Evolutionary conservation across 2,888 invertebrate genomes (phyloP).

Genomic region (Nysson spinosus): DNA sequence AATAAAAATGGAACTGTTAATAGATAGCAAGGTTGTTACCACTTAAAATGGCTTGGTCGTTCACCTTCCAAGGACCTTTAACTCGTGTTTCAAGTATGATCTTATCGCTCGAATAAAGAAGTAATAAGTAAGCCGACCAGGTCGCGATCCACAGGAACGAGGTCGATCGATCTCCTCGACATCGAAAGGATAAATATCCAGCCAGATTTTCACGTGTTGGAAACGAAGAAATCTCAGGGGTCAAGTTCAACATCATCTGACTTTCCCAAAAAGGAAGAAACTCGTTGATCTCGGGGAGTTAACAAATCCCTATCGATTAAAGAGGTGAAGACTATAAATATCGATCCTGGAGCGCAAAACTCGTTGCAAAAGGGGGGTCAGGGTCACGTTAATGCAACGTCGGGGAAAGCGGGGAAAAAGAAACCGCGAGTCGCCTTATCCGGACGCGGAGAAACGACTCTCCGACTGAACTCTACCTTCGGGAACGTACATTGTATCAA

Average conservation of each 20-base stretch:
- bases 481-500: too few relatives aligned
- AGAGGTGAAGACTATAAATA: too few relatives aligned
- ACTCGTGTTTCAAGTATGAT: conserved; percentile 16
- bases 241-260: too few relatives aligned
- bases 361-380: conserved; percentile 18
- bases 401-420: conserved; percentile 41
- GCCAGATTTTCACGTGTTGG: too few relatives aligned
- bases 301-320: background rate
- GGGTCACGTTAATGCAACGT: conserved; percentile 22
- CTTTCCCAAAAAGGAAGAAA: too few relatives aligned
- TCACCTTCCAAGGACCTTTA: conserved; percentile 48
- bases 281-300: too few relatives aligned
- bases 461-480: background rate
- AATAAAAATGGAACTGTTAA: too few relatives aligned
- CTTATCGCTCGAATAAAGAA: conserved; percentile 16
- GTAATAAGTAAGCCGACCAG: conserved; percentile 38
- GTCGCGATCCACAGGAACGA: conserved; percentile 9
- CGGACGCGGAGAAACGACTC: conserved; percentile 35
- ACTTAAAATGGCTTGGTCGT: conserved; percentile 19
- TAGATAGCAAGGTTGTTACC: conserved; percentile 48
- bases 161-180: conserved; percentile 31
- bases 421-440: conserved; percentile 30
- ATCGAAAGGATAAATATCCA: too few relatives aligned
- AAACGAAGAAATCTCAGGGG: too few relatives aligned
- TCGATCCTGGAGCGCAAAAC: too few relatives aligned